A percentile compares a stretch with the other conserved stretches of the same genome.
phyloP scores from a whole-genome alignment of 2,888 invertebrate species.

The Copidosoma aretas region DNA sequence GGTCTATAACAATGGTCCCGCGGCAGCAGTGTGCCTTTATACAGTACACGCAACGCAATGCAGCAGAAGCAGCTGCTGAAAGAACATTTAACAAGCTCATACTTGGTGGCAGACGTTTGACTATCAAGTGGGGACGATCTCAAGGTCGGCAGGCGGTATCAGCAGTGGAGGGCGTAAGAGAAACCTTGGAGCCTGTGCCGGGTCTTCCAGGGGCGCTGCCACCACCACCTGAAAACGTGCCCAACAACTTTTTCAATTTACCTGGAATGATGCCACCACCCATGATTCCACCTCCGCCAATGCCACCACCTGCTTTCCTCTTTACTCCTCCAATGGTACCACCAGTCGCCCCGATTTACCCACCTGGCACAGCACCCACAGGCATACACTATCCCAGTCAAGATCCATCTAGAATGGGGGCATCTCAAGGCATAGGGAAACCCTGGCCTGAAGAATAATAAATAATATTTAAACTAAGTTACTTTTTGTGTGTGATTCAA shows the following conservation, averaged over 20 bases:
- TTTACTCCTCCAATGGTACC: slow-evolving; percentile 61
- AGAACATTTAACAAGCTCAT: slow-evolving; percentile 94
- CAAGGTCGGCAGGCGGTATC: slow-evolving; percentile 75
- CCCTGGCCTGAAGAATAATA: slow-evolving; percentile 59
- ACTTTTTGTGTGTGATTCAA: neutral
- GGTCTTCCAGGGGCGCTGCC: slow-evolving; percentile 78
- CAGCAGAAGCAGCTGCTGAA: slow-evolving; percentile 94
- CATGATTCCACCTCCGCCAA: slow-evolving; percentile 64
- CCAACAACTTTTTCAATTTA: slow-evolving; percentile 75
- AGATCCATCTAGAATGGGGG: slow-evolving; percentile 91
- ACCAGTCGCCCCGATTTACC: slow-evolving; percentile 62
- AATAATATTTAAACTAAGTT: neutral
- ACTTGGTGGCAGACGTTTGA: slow-evolving; percentile 83
- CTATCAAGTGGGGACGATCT: slow-evolving; percentile 98
- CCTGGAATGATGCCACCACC: slow-evolving; percentile 61
- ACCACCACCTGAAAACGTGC: slow-evolving; percentile 69
- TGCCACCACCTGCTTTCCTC: slow-evolving; percentile 61
- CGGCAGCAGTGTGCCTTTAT: slow-evolving; percentile 97
- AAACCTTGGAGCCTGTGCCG: slow-evolving; percentile 76
- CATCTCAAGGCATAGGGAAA: slow-evolving; percentile 63
- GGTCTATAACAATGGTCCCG: slow-evolving; percentile 88
- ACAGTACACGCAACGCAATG: slow-evolving; percentile 88
- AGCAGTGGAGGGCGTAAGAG: slow-evolving; percentile 64
- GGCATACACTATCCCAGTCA: slow-evolving; percentile 92
- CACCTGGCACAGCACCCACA: slow-evolving; percentile 66